A percentile compares a stretch with the other conserved stretches of the same genome.
Evolutionary conservation across 2,797 vertebrate genomes (phyloP).

Genomic region (Myotis myotis): DNA sequence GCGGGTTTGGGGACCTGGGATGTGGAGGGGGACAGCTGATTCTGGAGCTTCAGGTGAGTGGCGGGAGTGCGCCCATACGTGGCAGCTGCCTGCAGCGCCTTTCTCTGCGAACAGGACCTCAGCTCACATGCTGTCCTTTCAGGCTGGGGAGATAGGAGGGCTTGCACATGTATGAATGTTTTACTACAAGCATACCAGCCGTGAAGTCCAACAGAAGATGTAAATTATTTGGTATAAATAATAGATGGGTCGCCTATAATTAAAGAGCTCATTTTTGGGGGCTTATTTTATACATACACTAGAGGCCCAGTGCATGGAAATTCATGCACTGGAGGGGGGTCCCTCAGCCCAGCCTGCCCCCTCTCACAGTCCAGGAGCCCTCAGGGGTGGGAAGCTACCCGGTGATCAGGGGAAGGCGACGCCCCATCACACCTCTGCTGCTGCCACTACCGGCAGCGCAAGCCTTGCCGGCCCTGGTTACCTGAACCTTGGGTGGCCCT

Average conservation of each 20-base stretch:
- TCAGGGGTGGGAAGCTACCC: no score
- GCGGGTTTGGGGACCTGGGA: not conserved
- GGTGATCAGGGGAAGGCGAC: no score
- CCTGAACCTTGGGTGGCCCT: no score
- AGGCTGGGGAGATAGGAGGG: not conserved
- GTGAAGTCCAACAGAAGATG: not conserved
- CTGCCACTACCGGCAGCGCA: no score
- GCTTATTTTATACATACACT: not conserved
- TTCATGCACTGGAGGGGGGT: no score
- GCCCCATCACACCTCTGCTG: no score
- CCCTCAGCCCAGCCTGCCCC: no score
- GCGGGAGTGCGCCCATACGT: rapidly evolving
- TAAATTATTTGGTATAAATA: not conserved
- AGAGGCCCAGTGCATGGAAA: no score
- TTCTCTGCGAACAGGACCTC: rapidly evolving
- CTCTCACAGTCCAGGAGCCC: no score
- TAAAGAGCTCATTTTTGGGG: not conserved
- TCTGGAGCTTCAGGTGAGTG: rapidly evolving
- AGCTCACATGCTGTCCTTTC: no score
- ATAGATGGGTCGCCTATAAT: not conserved
- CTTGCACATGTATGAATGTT: no score
- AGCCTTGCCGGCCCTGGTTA: no score
- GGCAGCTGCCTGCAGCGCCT: rapidly evolving
- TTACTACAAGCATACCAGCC: not conserved
- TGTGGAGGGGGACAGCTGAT: constrained; percentile 26